Evolutionary conservation across 2,113 vertebrate genomes (phyloP).

Genomic region (Cairina moschata): DNA sequence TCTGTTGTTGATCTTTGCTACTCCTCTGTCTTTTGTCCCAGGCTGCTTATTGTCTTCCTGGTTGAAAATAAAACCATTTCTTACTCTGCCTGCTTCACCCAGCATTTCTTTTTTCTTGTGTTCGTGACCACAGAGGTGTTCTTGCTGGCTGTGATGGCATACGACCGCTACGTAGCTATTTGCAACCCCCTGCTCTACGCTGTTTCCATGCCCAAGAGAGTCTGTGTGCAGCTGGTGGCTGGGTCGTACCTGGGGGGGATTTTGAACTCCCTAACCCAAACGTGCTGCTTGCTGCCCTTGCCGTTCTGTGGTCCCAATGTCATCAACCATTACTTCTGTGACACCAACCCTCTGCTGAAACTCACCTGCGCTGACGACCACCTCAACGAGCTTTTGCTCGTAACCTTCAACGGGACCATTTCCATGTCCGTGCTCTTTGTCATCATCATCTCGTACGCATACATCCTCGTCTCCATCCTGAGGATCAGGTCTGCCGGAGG

Average conservation of each 20-base stretch:
- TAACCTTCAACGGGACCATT: slow-evolving; percentile 55
- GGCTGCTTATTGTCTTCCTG: slow-evolving; percentile 53
- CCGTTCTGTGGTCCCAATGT: slow-evolving; percentile 40
- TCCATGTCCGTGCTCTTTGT: slow-evolving; percentile 34
- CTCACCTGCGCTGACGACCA: slow-evolving; percentile 49
- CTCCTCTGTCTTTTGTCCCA: slow-evolving; percentile 63
- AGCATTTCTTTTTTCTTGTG: slow-evolving; percentile 58
- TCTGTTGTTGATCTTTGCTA: slow-evolving; percentile 66
- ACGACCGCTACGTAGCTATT: slow-evolving; percentile 62
- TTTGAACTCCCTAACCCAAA: slow-evolving; percentile 58
- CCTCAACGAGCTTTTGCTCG: slow-evolving; percentile 39
- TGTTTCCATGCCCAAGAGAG: slow-evolving; percentile 14
- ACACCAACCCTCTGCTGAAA: slow-evolving; percentile 69
- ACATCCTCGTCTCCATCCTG: slow-evolving; percentile 61
- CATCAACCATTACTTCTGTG: slow-evolving; percentile 72
- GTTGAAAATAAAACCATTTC: slow-evolving; percentile 45
- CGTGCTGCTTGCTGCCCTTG: slow-evolving; percentile 29
- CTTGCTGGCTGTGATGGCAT: slow-evolving; percentile 68
- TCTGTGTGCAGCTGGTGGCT: slow-evolving; percentile 23
- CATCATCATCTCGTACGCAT: slow-evolving; percentile 49
- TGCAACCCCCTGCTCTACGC: slow-evolving; percentile 62
- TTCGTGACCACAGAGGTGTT: slow-evolving; percentile 54
- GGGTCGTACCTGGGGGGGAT: slow-evolving; percentile 33
- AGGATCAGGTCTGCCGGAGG: slow-evolving; percentile 26
- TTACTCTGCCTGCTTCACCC: slow-evolving; percentile 34